A percentile compares a stretch with the other conserved stretches of the same genome.
Evolutionary conservation across 2,888 invertebrate species (phyloP).

Genomic region (Balanococcus diminutus): DNA sequence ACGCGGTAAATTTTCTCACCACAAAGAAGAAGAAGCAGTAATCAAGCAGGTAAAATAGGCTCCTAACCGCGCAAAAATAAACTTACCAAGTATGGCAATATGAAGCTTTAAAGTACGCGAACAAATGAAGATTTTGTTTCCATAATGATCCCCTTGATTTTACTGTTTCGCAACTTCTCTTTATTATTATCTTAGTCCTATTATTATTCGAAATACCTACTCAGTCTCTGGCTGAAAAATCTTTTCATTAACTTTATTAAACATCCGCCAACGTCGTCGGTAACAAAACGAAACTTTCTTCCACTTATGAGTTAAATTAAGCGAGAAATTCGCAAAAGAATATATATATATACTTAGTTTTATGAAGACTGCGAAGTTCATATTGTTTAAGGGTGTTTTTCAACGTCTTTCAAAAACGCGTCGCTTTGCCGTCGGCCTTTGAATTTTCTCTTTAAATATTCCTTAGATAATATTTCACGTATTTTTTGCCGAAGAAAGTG

Average conservation of each 20-base stretch:
- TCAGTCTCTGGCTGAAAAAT: background rate
- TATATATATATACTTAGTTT: background rate
- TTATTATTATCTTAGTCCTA: background rate
- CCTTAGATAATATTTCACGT: background rate
- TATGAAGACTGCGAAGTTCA: background rate
- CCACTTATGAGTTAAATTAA: constrained; percentile 41
- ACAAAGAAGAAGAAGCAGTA: no score
- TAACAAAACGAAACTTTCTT: constrained; percentile 16
- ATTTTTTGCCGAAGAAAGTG: background rate
- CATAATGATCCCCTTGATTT: constrained; percentile 3
- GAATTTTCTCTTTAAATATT: background rate
- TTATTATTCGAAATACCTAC: background rate
- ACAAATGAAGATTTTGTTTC: constrained; percentile 32
- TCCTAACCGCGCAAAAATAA: background rate
- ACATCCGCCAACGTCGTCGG: background rate
- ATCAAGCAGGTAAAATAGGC: no score
- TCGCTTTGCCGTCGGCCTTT: background rate
- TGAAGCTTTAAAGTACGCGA: background rate
- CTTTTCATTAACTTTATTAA: constrained; percentile 39
- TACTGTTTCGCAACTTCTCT: constrained; percentile 7
- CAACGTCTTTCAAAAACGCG: constrained; percentile 6
- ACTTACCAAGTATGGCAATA: background rate
- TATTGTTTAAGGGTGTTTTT: constrained; percentile 6
- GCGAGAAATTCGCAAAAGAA: constrained; percentile 33
- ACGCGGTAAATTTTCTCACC: no score